Conservation (phyloP, 2,797 vertebrate genomes). For the Falco rusticolus region DNA sequence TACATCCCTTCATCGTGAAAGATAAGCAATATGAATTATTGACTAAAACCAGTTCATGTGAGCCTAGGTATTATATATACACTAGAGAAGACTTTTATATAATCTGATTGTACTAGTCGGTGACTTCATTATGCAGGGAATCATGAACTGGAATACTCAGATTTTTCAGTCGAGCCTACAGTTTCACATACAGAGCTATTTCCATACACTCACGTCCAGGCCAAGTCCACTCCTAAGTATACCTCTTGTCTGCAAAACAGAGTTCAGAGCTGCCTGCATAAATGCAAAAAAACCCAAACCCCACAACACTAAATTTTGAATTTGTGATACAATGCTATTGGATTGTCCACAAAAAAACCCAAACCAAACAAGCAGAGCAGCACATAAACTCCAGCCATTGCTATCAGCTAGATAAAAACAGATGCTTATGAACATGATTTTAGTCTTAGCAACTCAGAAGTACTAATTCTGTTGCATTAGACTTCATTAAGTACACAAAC, state of each 20-base stretch:
- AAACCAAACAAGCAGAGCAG: background rate
- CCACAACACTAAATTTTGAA: background rate
- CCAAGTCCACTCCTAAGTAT: background rate
- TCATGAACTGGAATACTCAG: background rate
- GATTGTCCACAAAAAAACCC: background rate
- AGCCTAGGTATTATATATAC: background rate
- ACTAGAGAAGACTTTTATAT: background rate
- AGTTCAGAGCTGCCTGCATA: background rate
- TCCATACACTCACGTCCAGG: background rate
- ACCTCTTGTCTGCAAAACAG: background rate
- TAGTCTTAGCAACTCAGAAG: background rate
- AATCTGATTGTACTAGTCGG: background rate
- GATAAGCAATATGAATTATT: background rate
- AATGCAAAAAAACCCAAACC: background rate
- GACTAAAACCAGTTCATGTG: background rate
- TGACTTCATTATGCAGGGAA: slow-evolving; percentile 25
- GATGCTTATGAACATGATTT: background rate
- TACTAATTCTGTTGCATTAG: background rate
- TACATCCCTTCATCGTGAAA: background rate
- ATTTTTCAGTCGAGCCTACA: slow-evolving; percentile 29
- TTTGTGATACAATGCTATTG: background rate
- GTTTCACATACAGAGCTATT: background rate
- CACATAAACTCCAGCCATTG: background rate
- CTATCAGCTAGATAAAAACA: background rate
- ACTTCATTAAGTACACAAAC: background rate